Conservation (phyloP, 2,113 vertebrate species). For the Tonatia bakeri region DNA sequence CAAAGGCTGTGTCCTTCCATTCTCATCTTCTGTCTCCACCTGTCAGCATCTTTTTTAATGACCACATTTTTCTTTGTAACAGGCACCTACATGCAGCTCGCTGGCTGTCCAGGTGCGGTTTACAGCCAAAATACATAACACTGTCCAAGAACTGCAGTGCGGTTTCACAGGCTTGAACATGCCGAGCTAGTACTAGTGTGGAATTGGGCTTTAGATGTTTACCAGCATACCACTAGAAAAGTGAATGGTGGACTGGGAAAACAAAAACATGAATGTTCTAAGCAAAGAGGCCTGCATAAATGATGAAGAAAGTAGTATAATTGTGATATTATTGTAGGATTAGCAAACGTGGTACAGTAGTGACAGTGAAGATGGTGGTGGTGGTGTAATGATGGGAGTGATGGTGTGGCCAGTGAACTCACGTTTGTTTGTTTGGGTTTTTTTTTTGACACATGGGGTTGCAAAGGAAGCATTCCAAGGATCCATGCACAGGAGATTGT, state of each 20-base stretch:
- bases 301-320: not conserved
- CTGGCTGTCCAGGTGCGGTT: slow-evolving; percentile 96
- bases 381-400: not conserved
- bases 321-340: not conserved
- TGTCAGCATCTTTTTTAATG: slow-evolving; percentile 78
- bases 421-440: too few relatives aligned
- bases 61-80: slow-evolving; percentile 82
- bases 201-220: not conserved
- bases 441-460: too few relatives aligned
- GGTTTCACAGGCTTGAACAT: slow-evolving; percentile 85
- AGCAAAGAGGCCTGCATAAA: not conserved
- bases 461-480: too few relatives aligned
- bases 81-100: slow-evolving; percentile 91
- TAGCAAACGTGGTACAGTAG: not conserved
- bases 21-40: not conserved
- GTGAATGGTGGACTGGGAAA: not conserved
- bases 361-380: too few relatives aligned
- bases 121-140: slow-evolving; percentile 94
- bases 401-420: not conserved
- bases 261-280: not conserved
- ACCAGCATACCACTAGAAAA: not conserved
- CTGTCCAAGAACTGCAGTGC: slow-evolving; percentile 90
- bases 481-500: too few relatives aligned
- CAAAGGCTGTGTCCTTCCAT: not conserved
- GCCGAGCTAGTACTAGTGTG: not conserved